These are phyloP conservation scores for Cryptoprocta ferox DNA, from an alignment of 2,797 vertebrate genomes.

Conservation along the genomic window DNA sequence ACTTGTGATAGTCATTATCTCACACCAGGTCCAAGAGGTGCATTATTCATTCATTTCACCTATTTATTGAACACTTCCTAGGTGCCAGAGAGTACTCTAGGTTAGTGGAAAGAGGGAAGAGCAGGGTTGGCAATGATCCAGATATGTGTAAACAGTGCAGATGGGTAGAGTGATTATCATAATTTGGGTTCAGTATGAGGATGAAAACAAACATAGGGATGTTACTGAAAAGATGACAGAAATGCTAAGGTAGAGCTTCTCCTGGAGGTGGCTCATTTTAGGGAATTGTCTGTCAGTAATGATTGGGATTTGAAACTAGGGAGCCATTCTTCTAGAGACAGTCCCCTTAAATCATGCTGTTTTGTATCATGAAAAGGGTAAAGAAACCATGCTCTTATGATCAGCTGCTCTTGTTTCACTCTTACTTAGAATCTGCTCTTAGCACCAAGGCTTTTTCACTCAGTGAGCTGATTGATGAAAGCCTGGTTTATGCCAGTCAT, in stretches of 20 bases:
- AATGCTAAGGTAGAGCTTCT: neutral
- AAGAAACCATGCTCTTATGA: neutral
- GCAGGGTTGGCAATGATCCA: fast-evolving
- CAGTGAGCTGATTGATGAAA: neutral
- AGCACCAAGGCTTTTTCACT: neutral
- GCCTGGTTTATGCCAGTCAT: neutral
- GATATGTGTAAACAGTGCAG: neutral
- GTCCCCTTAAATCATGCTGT: too few species aligned
- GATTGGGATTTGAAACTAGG: neutral
- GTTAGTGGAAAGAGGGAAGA: neutral
- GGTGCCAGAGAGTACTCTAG: neutral
- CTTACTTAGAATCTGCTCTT: neutral
- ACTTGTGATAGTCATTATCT: neutral
- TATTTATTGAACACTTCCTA: neutral
- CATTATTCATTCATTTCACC: neutral
- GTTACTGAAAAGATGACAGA: neutral
- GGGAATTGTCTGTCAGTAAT: neutral
- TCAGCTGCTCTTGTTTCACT: neutral
- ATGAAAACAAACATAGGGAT: neutral
- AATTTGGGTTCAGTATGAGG: neutral
- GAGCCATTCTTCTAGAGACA: neutral
- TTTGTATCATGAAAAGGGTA: neutral
- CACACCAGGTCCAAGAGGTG: neutral
- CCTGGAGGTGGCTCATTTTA: neutral
- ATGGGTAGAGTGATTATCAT: neutral